Evolutionary conservation across 2,797 vertebrate genomes (phyloP), one percentile per base, ranked within the genome.

Genomic region (Neomorphus geoffroyi): DNA sequence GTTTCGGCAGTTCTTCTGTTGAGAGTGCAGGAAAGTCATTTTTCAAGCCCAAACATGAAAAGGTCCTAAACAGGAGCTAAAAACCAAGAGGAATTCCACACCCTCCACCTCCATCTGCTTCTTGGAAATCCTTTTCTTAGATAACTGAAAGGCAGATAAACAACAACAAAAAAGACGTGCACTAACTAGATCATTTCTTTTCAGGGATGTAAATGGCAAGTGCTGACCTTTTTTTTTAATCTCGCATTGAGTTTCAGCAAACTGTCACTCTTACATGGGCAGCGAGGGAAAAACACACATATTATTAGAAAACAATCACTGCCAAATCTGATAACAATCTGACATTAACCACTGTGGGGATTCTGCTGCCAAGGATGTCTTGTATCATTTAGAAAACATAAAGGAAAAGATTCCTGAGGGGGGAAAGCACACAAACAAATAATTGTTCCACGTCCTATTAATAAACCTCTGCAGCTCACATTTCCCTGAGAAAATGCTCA

Each of bases 311-410:
- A 96, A 96, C 88, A 96, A 94, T 94, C 96, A 84, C 93, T 95
- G 94, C 88, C 94, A 96, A 92, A 96, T 72, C 91, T 82, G 94
- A 95, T 97, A 96, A 94, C 92, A 92, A 94, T 94, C 96, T 95
- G 93, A 96, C 95, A 92, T 93, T 96, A 97, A 95, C 90, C 80
- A 90, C 96, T 93, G 92, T 64, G 73, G 96, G 92, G 93, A 96
- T 93, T 95, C 85, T 89, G 87, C 92, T 93, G 93, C 79, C 86
- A 94, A 88, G 67, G 56, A 93, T 94, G 89, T 88, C 94, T 96
- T 92, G 77, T 94, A 75, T 88, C 88, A 88, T 92, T 95, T 80
- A 94, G 82, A 95, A 94, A 93, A 95, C 81, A 93, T 75, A 94
- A 95, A 96, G 87, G 50, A 80, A 93, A 90, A 75, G 53, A 75